Base-by-base conservation (phyloP, 2,888 invertebrate genomes). In the Atrina japonica region DNA sequence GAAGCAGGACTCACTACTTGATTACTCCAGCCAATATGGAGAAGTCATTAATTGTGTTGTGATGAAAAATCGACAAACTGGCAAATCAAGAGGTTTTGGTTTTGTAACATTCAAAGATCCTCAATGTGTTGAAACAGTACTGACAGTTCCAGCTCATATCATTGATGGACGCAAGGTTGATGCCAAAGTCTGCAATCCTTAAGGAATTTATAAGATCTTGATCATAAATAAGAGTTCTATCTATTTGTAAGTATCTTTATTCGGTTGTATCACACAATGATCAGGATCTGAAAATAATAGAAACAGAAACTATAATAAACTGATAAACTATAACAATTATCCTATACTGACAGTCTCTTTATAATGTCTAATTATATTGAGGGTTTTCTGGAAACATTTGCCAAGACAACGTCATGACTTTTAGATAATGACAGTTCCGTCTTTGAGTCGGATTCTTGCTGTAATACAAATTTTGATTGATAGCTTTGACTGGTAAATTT, bases 11-110 rank as follows among this genome's bases (percentile, higher is more conserved):
- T 91, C 91, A 87, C 93, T 97, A 86, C 95, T 96, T 91, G 93
- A 95, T 80, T 97, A 97, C 92, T 98, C 98, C 91, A 95, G 95
- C 86, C 95, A 96, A 80, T 98, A 96, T 92, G 98, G 98, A 70
- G 97, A 98, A 90, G 97, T 98, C 64, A 96, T 97, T 83, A 98
- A 98, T 92, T 97, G 97, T 91, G 97, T 98, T 77, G 98, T 98
- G 78, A 98, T 98, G 98, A 97, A 97, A 92, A 98, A 98, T 92
- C 96, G 96, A 88, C 97, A 97, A 92, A 97, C 97, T 47, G 97
- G 97, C 11, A 94, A 97, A 86, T 98, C 97, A 66, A 93, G 98
- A 87, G 98, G 98, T 74, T 98, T 98, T 92, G 98, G 98, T 56
- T 98, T 98, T 91, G 97, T 98, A 68, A 98, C 97, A 70, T 98